These are phyloP conservation scores for Chlorodrepanis virens DNA, from an alignment of 2,113 vertebrate species.

Conservation along the genomic window DNA sequence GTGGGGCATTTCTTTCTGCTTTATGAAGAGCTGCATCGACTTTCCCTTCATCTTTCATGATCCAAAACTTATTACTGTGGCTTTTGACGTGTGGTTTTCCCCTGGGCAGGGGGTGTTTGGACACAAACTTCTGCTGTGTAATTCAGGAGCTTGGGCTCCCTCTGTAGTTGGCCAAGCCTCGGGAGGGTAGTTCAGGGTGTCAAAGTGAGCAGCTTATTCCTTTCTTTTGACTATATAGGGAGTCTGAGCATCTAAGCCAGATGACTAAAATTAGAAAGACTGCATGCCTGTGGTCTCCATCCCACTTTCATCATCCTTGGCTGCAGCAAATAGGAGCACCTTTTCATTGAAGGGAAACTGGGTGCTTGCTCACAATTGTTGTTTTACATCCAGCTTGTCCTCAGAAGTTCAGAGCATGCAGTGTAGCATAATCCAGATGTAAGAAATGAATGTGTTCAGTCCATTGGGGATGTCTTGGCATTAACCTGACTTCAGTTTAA, in stretches of 20 bases:
- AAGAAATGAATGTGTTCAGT: background rate
- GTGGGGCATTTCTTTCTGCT: background rate
- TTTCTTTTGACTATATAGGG: conserved; percentile 27
- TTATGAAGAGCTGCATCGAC: background rate
- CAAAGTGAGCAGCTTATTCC: background rate
- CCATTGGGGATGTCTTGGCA: background rate
- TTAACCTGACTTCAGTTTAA: background rate
- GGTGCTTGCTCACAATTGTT: background rate
- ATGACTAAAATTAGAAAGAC: conserved; percentile 30
- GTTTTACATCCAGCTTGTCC: background rate
- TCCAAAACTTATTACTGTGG: background rate
- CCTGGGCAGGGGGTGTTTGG: background rate
- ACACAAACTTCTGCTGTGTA: background rate
- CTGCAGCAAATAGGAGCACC: background rate
- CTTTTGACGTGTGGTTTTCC: background rate
- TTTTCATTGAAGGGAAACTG: conserved; percentile 1
- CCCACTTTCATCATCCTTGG: background rate
- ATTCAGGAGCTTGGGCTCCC: conserved; percentile 19
- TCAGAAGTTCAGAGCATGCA: background rate
- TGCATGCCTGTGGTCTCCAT: background rate
- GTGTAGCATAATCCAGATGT: background rate
- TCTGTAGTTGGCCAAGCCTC: background rate
- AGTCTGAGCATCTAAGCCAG: background rate
- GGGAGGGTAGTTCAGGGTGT: background rate
- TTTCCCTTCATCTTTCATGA: background rate